Base-by-base conservation (phyloP, 2,113 vertebrate species). In the Rallus limicola region DNA sequence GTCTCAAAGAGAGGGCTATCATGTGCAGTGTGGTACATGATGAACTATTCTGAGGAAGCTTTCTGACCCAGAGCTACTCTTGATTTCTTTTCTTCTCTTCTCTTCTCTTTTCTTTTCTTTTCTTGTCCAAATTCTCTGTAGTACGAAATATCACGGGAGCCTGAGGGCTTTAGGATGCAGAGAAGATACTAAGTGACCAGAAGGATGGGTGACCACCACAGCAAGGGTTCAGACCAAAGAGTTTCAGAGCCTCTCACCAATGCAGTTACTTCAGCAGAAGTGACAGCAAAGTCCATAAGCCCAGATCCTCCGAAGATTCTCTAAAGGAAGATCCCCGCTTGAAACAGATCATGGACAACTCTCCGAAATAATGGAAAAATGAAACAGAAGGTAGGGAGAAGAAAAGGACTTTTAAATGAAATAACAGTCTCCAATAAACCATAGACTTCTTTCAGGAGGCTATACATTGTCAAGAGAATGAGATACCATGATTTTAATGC, bases 71-170 rank as follows among this genome's bases (percentile, higher is more conserved):
- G 19, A 59, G 16, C 48, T 80, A 29, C 53, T 55, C 58, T 34
- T 95, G 55, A 59, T 63, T 86, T 90, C 21, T 90, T 68, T 67
- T 68, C 53, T 92, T 81, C 77, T 44, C 42, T 36, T 36, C 36
- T 78, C 72, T 88, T 92, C 26, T 91, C 42, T 53, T 63, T 86
- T 90, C 21, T 90, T 67, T 70, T 71, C 40, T 91, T 80, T 80
- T 78, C 72, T 88, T 92, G n/a, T 91, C 42, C 69, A 68, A 90
- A 34, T 91, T 82, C 62, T 82, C 33, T 89, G 11, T 63, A 96
- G 96, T 96, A 95, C 0, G 77, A 76, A 42, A 4, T 11, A 8
- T 62, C 92, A 46, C 31, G 1, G 74, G 74, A 84, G 33, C 82
- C 77, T 34, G 48, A n/a, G 14, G 92, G 82, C 74, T 95, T 94